These are phyloP conservation scores for Drosophila pseudotakahashii DNA, from an alignment of 2,888 invertebrate species.

Conservation along the genomic window DNA sequence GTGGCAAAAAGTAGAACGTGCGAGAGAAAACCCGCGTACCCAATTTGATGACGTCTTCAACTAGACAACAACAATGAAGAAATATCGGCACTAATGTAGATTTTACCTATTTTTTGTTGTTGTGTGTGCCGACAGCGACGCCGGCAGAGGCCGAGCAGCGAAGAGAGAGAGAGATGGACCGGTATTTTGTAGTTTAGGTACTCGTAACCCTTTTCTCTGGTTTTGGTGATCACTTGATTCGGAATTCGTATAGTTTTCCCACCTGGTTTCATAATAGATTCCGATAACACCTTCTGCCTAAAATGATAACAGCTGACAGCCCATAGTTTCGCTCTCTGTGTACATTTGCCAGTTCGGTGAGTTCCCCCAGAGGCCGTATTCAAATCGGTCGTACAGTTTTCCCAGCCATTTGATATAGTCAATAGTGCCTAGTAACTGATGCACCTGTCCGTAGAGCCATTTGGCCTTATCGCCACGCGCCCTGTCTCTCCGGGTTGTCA, in stretches of 20 bases:
- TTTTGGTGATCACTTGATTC: constrained; percentile 2
- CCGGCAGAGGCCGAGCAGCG: constrained; percentile 4
- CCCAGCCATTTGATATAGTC: constrained; percentile 25
- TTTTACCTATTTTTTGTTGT: constrained; percentile 15
- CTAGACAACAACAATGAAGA: constrained; percentile 51
- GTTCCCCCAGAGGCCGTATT: constrained; percentile 15
- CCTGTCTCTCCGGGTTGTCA: constrained; percentile 43
- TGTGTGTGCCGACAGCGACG: constrained; percentile 19
- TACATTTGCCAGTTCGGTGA: constrained; percentile 11
- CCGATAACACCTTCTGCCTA: constrained; percentile 22
- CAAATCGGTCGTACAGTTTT: constrained; percentile 32
- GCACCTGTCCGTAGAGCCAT: constrained; percentile 52
- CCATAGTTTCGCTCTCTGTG: constrained; percentile 28
- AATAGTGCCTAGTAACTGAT: constrained; percentile 50
- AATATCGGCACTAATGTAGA: constrained; percentile 46
- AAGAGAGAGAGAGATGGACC: constrained; percentile 46
- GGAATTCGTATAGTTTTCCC: constrained; percentile 4
- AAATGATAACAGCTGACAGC: constrained; percentile 44
- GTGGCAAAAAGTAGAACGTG: constrained; percentile 62
- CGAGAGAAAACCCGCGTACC: constrained; percentile 73
- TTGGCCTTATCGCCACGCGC: constrained; percentile 55
- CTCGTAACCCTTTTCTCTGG: constrained; percentile 9
- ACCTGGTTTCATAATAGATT: constrained; percentile 30
- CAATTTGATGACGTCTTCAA: constrained; percentile 76
- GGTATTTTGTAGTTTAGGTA: constrained; percentile 37